A percentile compares a stretch with the other conserved stretches of the same genome.
phyloP scores from a whole-genome alignment of 2,797 vertebrate genomes.

The Pyrocephalus nanus region DNA sequence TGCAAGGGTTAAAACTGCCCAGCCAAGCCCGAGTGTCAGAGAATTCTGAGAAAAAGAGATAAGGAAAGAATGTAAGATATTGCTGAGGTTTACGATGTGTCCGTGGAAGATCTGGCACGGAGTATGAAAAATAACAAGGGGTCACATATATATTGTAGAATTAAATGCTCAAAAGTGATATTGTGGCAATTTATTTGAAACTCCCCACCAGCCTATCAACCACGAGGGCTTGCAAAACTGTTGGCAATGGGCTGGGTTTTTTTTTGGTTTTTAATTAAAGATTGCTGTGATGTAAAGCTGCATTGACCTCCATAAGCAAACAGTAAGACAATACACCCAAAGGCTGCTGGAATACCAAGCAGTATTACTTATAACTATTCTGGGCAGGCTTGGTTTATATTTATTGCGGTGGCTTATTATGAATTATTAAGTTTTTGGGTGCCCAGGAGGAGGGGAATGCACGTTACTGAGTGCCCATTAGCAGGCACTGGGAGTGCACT shows the following conservation, averaged over 20 bases:
- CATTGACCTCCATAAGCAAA: not conserved
- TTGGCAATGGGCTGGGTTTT: not conserved
- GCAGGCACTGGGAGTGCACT: not conserved
- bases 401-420: conserved; percentile 29
- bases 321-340: not conserved
- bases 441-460: not conserved
- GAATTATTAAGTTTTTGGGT: conserved; percentile 61
- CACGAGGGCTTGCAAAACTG: not conserved
- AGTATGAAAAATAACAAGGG: not conserved
- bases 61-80: not conserved
- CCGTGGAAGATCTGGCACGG: not conserved
- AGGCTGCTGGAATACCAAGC: not conserved
- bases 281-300: not conserved
- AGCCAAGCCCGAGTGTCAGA: not conserved
- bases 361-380: not conserved
- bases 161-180: not conserved
- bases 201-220: not conserved
- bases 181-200: not conserved
- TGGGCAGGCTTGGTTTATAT: not conserved
- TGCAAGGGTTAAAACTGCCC: not conserved
- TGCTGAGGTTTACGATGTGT: not conserved
- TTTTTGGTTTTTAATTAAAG: not conserved
- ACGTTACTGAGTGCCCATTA: conserved; percentile 5
- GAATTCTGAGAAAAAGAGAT: not conserved
- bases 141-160: not conserved